Evolutionary conservation across 2,113 vertebrate species (phyloP), one percentile per base, ranked within the genome.

Genomic region (Pangasianodon hypophthalmus): DNA sequence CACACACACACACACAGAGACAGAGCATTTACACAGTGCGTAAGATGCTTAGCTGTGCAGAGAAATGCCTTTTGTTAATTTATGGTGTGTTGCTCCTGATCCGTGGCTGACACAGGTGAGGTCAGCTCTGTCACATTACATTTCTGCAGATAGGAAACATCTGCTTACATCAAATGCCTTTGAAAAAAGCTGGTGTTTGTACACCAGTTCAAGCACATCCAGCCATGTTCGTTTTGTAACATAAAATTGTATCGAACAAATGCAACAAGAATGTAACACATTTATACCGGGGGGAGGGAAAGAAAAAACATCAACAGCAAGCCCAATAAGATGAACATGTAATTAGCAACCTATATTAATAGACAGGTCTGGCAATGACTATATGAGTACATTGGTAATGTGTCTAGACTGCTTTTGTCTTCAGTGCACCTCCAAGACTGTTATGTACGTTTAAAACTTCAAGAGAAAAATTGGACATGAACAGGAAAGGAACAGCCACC

Each of bases 101-200:
- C 87, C 37, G n/a, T 73, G 69, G 67, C 86, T 90, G 87, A 90
- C 89, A 69, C 82, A 91, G 92, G 85, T 88, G 88, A 90, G 90
- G 92, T 91, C 92, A 91, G 84, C 89, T 81, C 77, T 88, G 88
- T 90, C 92, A 91, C 69, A 80, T 87, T 88, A 81, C 60, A 88
- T 90, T 91, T 90, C 90, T 87, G 86, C 77, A 83, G 41, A 84
- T 84, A 88, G 54, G 64, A 91, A 92, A 87, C 86, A 88, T 84
- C 88, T 90, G 90, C 84, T 86, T 85, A 88, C 86, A 88, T 88
- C 90, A 88, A 85, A 85, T 14, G 37, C 77, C 44, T 87, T 71
- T 85, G 6, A n/a, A 44, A 85, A 73, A 44, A 69, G 64, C 67
- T 50, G 56, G 46, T 58, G 69, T 87, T 37, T 19, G 56, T 41